Evolutionary conservation across 2,888 invertebrate genomes (phyloP), one percentile per base, ranked within the genome.

Genomic region (Drosophila nr. medialis): DNA sequence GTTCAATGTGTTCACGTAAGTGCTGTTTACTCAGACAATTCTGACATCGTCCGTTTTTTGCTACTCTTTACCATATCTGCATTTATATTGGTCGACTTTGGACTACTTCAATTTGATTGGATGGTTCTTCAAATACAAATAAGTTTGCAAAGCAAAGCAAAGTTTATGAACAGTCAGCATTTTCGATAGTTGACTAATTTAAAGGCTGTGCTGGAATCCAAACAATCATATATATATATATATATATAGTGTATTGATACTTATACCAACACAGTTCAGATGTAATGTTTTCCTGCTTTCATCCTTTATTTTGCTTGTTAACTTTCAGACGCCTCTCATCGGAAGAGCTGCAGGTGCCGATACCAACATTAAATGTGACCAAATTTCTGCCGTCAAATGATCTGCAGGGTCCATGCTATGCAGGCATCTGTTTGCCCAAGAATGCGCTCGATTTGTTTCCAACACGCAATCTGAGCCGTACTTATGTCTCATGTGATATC

Each of bases 351-450:
- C 91, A 91, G 79, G 90, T 92, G 72, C 91, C 91, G 70, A 59
- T 92, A 72, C 92, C 92, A 40, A 87, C 90, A n/a, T 73, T 91
- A 63, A 90, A 89, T 70, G 80, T 91, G 36, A 91, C 92, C 51
- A 93, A 93, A 80, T 92, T 92, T 86, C 85, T 93, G 66, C 83
- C 90, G 27, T 89, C 91, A 74, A 92, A 89, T 64, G 92, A 92
- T 66, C 86, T 88, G 58, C 91, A 92, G 72, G 93, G 93, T 29
- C 93, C 93, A 15, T 93, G 92, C 73, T 93, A 93, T 83, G 88
- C 92, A 58, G 93, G 93, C 71, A 93, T 93, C 66, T 92, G 93
- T 85, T 89, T 93, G 80, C 93, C 93, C 50, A 93, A 93, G 80
- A 93, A 93, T 77, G 90, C 93, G 11, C 86, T 93, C 40, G 93